Evolutionary conservation across 2,113 vertebrate genomes (phyloP).

Genomic region (Centropus unirufus): DNA sequence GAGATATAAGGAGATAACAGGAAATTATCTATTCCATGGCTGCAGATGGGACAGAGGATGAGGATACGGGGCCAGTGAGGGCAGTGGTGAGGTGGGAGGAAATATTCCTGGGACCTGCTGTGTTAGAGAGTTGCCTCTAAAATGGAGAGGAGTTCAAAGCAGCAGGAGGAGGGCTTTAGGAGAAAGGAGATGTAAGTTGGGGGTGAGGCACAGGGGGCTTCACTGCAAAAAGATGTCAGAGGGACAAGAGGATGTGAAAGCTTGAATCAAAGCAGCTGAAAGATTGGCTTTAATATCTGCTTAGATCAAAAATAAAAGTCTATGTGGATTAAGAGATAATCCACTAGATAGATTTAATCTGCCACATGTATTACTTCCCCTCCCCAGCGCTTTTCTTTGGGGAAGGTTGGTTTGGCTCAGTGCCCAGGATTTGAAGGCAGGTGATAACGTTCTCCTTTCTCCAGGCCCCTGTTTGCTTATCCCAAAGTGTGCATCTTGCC

Average conservation of each 20-base stretch:
- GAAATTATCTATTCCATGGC: neutral
- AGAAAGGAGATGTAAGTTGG: neutral
- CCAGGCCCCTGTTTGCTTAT: neutral
- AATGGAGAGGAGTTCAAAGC: neutral
- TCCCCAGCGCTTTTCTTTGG: too few species aligned
- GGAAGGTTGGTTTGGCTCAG: neutral
- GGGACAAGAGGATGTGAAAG: neutral
- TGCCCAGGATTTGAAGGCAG: neutral
- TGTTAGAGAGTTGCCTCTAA: neutral
- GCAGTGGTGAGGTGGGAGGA: neutral
- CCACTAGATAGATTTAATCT: slow-evolving; percentile 48
- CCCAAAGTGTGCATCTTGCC: neutral
- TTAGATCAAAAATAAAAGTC: slow-evolving; percentile 46
- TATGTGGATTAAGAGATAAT: slow-evolving; percentile 53
- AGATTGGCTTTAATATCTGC: slow-evolving; percentile 29
- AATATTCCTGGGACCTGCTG: neutral
- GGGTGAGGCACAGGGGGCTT: neutral
- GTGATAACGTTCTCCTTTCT: neutral
- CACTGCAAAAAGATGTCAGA: neutral
- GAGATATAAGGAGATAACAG: neutral
- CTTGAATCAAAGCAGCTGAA: slow-evolving; percentile 38
- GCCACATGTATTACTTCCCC: neutral
- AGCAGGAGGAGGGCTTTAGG: neutral
- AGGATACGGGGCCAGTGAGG: neutral
- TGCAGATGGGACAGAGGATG: neutral